These are phyloP conservation scores for Oenanthe oenanthe DNA, from an alignment of 2,113 vertebrate species.

Conservation along the genomic window DNA sequence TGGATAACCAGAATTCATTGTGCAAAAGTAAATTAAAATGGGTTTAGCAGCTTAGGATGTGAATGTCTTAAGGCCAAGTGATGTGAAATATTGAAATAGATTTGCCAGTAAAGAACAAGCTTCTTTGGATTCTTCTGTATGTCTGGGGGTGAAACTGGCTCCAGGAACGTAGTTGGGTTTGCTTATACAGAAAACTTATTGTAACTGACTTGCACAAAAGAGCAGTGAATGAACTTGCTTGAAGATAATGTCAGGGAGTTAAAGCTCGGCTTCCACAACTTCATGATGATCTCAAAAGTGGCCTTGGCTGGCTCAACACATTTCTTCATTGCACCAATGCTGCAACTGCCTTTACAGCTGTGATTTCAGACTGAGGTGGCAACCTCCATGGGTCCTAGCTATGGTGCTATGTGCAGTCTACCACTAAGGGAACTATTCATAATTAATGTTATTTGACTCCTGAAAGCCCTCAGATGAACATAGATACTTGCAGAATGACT, in stretches of 20 bases:
- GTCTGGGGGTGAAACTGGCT: neutral
- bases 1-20: neutral
- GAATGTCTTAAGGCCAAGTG: neutral
- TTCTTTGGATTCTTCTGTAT: neutral
- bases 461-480: neutral
- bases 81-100: slow-evolving; percentile 6
- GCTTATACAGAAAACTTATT: too few species aligned
- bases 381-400: neutral
- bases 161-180: neutral
- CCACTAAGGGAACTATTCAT: neutral
- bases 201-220: too few species aligned
- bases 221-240: too few species aligned
- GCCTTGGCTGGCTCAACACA: too few species aligned
- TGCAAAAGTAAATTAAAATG: slow-evolving; percentile 38
- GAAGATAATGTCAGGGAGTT: too few species aligned
- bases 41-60: neutral
- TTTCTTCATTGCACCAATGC: too few species aligned
- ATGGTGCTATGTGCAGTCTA: neutral
- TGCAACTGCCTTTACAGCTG: neutral
- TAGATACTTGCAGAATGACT: neutral
- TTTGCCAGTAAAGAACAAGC: neutral
- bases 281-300: too few species aligned
- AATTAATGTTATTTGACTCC: neutral
- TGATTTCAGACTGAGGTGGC: neutral
- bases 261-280: too few species aligned